Evolutionary conservation across 2,888 invertebrate genomes (phyloP), one percentile per base, ranked within the genome.

Genomic region (Drosophila rubida): DNA sequence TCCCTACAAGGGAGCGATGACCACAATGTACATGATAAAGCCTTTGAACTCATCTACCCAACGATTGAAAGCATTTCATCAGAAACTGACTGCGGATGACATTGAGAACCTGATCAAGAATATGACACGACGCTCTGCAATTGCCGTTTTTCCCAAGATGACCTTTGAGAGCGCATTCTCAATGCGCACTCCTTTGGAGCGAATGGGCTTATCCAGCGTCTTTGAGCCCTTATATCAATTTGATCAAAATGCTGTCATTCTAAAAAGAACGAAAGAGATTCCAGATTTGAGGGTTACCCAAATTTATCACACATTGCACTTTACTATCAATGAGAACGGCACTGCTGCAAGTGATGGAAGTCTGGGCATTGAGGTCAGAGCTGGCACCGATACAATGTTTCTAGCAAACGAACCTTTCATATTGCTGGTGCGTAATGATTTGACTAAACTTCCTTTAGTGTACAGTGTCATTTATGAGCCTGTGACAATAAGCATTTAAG

Each of bases 21-120:
- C 39, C 8, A 41, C 51, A 41, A 41, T 51, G 51, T 51, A 41
- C 25, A n/a, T 51, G 16, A 51, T 51, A 41, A 23, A 51, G 27
- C 39, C 39, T 1, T n/a, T 51, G 0, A 4, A 39, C 2, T 51
- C 51, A 0, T 27, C 51, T 4, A 16, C 41, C 25, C 13, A 11
- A 8, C 0, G 11, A 11, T 51, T 51, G 39, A 8, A 9, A 11
- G 3, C 0, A 8, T 37, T 51, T 14, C 39, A 51, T 2, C 0
- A 39, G 11, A n/a, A 25, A 2, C 16, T 51, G 11, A 25, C 0
- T 25, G 25, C 25, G 2, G n/a, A 25, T 16, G n/a, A 8, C 2
- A 51, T 51, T 25, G 39, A 51, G 14, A 6, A 4, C n/a, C 8
- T 51, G 25, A 51, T 51, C 2, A n/a, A 7, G 13, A 27, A 41